Conservation (phyloP, 2,797 vertebrate genomes). For the Neosilurus mollespiculum region DNA sequence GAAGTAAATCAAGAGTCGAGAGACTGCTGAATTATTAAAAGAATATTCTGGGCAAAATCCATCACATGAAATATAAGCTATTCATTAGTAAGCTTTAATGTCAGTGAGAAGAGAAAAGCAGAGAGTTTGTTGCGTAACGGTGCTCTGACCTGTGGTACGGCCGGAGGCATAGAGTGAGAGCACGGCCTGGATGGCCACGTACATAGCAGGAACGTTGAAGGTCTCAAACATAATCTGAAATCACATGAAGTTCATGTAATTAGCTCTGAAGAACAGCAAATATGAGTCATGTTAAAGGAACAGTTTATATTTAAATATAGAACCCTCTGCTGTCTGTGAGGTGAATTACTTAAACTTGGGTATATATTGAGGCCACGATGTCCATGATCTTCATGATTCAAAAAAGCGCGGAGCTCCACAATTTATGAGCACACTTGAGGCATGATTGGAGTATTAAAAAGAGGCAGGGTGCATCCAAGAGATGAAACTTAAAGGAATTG, state of each 20-base stretch:
- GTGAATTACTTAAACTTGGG: not conserved
- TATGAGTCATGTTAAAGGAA: not conserved
- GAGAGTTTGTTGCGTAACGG: not conserved
- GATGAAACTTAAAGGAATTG: too few relatives aligned
- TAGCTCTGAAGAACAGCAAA: not conserved
- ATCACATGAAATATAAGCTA: not conserved
- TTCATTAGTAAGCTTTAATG: not conserved
- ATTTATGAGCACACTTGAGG: too few relatives aligned
- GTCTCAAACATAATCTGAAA: constrained; percentile 71
- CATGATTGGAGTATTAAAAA: too few relatives aligned
- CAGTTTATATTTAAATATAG: not conserved
- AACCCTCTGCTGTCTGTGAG: not conserved
- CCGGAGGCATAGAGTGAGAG: constrained; percentile 88
- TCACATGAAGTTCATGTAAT: not conserved
- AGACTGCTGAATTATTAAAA: not conserved
- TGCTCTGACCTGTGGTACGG: constrained; percentile 84
- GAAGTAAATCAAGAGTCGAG: not conserved
- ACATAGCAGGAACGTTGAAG: constrained; percentile 72
- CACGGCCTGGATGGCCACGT: constrained; percentile 74
- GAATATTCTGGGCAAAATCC: not conserved
- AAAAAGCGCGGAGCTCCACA: too few relatives aligned
- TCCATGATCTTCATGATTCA: too few relatives aligned
- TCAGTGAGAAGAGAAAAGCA: not conserved
- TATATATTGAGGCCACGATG: too few relatives aligned
- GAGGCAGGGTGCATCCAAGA: too few relatives aligned